These are phyloP conservation scores for Epinephelus awoara DNA, from an alignment of 2,797 vertebrate genomes.

Conservation along the genomic window DNA sequence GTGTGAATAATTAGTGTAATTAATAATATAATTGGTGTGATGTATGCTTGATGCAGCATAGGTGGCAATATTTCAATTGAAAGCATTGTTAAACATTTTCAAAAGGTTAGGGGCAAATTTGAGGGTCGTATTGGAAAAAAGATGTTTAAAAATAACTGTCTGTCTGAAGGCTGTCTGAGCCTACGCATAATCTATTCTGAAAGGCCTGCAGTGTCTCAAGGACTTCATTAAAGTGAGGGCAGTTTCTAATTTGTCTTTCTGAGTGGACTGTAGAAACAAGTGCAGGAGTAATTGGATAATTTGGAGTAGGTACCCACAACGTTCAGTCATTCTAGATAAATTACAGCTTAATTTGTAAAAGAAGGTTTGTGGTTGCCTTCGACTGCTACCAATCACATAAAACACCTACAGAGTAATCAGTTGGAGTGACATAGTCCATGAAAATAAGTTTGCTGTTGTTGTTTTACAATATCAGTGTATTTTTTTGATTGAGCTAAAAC, in stretches of 20 bases:
- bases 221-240: neutral
- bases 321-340: neutral
- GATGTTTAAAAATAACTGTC: neutral
- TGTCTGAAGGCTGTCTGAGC: neutral
- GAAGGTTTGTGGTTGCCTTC: neutral
- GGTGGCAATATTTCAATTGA: too few species aligned
- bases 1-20: too few species aligned
- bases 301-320: neutral
- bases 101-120: too few species aligned
- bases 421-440: neutral
- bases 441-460: too few species aligned
- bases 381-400: neutral
- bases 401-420: too few species aligned
- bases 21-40: too few species aligned
- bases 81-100: too few species aligned
- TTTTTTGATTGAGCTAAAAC: too few species aligned
- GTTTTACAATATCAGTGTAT: too few species aligned
- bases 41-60: too few species aligned
- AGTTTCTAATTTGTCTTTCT: constrained; percentile 2
- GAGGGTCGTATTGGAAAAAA: neutral
- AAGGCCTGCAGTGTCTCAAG: neutral
- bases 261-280: neutral
- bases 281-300: neutral
- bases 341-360: neutral
- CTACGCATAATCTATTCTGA: neutral